phyloP scores from a whole-genome alignment of 2,797 vertebrate genomes.

The Chelidonichthys spinosus region DNA sequence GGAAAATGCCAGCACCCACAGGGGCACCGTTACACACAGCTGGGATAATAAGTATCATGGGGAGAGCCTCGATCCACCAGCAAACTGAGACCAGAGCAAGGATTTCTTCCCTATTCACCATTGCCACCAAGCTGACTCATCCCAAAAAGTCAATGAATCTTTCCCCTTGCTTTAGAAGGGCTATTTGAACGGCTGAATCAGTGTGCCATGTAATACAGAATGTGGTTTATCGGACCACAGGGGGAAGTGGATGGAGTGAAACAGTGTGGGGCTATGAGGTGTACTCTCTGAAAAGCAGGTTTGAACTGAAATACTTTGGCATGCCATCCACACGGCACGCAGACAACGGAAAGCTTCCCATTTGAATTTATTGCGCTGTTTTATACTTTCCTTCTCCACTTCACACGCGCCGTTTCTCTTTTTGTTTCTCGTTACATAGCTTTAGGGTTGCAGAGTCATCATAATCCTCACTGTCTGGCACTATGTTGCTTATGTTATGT shows the following conservation, averaged over 20 bases:
- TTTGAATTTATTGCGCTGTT: slow-evolving; percentile 30
- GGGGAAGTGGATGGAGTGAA: slow-evolving; percentile 59
- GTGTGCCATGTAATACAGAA: slow-evolving; percentile 72
- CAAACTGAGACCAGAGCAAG: slow-evolving; percentile 57
- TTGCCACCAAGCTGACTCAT: slow-evolving; percentile 61
- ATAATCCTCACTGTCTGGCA: not conserved
- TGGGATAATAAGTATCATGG: slow-evolving; percentile 73
- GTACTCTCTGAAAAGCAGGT: slow-evolving; percentile 37
- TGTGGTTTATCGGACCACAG: slow-evolving; percentile 68
- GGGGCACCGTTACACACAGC: slow-evolving; percentile 71
- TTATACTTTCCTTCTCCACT: slow-evolving; percentile 19
- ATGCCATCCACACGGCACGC: slow-evolving; percentile 23
- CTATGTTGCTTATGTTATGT: not conserved
- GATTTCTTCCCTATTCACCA: slow-evolving; percentile 49
- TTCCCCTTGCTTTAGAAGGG: slow-evolving; percentile 39
- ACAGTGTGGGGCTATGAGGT: slow-evolving; percentile 44
- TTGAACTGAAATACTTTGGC: slow-evolving; percentile 57
- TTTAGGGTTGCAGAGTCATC: not conserved
- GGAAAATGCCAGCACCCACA: slow-evolving; percentile 78
- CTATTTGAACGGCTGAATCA: slow-evolving; percentile 69
- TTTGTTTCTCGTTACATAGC: slow-evolving; percentile 1
- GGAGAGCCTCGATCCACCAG: slow-evolving; percentile 58
- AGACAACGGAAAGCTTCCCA: slow-evolving; percentile 21
- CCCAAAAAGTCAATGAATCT: slow-evolving; percentile 62
- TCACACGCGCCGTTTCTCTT: not conserved